Conservation (phyloP, 2,113 vertebrate species). For the Mirounga angustirostris region DNA sequence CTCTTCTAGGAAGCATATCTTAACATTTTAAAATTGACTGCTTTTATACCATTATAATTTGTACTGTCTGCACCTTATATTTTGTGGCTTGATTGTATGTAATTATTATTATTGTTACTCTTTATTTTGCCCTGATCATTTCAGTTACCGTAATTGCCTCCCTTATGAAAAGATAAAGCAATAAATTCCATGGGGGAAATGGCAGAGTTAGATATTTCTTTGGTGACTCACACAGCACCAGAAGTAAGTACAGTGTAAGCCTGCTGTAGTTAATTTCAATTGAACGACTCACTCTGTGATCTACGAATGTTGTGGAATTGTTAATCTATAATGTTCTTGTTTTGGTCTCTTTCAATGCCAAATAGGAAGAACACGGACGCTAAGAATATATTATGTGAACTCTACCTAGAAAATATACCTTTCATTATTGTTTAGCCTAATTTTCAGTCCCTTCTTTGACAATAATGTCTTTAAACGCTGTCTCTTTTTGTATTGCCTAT, state of each 20-base stretch:
- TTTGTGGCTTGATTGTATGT: conserved; percentile 5
- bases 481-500: neutral
- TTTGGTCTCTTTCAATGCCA: neutral
- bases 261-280: conserved; percentile 48
- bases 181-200: conserved; percentile 8
- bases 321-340: neutral
- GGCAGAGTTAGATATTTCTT: neutral
- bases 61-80: neutral
- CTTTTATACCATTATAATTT: neutral
- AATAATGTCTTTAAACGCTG: neutral
- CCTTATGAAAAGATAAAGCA: conserved; percentile 42
- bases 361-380: neutral
- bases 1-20: neutral
- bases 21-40: conserved; percentile 47
- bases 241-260: neutral
- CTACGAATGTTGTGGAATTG: neutral
- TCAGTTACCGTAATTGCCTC: conserved; percentile 42
- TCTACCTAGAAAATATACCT: neutral
- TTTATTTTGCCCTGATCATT: conserved; percentile 39
- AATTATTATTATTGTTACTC: conserved; percentile 1
- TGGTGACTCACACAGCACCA: neutral
- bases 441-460: neutral
- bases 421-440: neutral
- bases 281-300: neutral
- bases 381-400: neutral